These are phyloP conservation scores for Chitala chitala DNA, from an alignment of 2,113 vertebrate species.

Conservation along the genomic window DNA sequence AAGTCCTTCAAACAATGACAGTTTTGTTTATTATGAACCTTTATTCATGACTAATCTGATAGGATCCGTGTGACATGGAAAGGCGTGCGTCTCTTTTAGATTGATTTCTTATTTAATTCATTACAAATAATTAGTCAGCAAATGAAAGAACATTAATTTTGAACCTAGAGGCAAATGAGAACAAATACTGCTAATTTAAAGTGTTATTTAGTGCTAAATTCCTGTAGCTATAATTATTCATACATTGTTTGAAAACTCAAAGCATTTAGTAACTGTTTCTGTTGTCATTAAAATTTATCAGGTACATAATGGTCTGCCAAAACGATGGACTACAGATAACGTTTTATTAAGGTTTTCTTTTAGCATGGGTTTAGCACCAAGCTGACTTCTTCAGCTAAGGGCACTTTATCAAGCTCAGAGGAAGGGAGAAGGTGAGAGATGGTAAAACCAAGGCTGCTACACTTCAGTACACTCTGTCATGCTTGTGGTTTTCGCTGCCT, in stretches of 20 bases:
- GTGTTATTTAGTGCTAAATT: conserved; percentile 33
- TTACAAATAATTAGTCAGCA: conserved; percentile 54
- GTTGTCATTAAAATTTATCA: conserved; percentile 1
- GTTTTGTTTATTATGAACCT: background rate
- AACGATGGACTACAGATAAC: background rate
- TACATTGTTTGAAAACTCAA: conserved; percentile 12
- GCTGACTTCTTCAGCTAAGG: too few species aligned
- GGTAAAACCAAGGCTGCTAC: too few species aligned
- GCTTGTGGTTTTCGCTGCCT: background rate
- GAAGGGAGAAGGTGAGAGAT: too few species aligned
- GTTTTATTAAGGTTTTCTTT: background rate
- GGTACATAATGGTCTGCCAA: background rate
- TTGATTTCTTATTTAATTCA: conserved; percentile 53
- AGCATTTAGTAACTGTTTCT: conserved; percentile 22
- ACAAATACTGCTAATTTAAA: conserved; percentile 42
- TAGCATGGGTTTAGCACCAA: too few species aligned
- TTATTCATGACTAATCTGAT: conserved; percentile 16
- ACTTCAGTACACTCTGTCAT: background rate
- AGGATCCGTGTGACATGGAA: background rate
- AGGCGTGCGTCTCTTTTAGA: conserved; percentile 23
- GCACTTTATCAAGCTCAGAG: background rate
- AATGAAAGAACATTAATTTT: conserved; percentile 58
- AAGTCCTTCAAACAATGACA: too few species aligned
- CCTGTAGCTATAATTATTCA: conserved; percentile 20
- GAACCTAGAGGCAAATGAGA: conserved; percentile 49